Conservation (phyloP, 1,140 invertebrate species). For the Mycetomoellerius zeteki region DNA sequence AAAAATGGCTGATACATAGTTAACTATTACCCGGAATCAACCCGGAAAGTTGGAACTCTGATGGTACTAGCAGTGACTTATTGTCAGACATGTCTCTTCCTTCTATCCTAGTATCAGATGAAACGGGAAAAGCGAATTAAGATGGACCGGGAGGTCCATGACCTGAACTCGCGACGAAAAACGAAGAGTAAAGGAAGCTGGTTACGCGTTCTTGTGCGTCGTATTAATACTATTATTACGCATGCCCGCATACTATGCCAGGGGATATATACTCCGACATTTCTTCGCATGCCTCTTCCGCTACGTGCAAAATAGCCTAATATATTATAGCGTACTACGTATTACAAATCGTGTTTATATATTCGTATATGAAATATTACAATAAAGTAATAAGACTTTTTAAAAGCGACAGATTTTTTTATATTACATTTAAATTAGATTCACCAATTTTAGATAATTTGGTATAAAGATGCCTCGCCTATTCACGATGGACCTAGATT, state of each 20-base stretch:
- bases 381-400: not conserved
- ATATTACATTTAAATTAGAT: constrained; percentile 10
- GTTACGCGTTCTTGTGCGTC: constrained; percentile 70
- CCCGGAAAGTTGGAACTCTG: constrained; percentile 65
- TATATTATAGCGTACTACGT: not conserved
- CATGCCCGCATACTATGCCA: constrained; percentile 58
- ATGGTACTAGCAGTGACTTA: constrained; percentile 62
- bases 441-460: constrained; percentile 89
- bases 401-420: not conserved
- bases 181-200: constrained; percentile 67
- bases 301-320: constrained; percentile 3
- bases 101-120: constrained; percentile 13
- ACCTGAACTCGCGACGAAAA: constrained; percentile 67
- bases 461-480: constrained; percentile 92
- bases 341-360: not conserved
- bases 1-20: constrained; percentile 50
- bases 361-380: too few species aligned
- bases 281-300: constrained; percentile 54
- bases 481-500: constrained; percentile 90
- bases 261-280: constrained; percentile 58
- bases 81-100: constrained; percentile 63
- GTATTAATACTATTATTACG: constrained; percentile 77
- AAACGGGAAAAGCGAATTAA: constrained; percentile 64
- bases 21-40: constrained; percentile 63
- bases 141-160: constrained; percentile 72